Base-by-base conservation (phyloP, 2,888 invertebrate species). In the Nemurella pictetii region DNA sequence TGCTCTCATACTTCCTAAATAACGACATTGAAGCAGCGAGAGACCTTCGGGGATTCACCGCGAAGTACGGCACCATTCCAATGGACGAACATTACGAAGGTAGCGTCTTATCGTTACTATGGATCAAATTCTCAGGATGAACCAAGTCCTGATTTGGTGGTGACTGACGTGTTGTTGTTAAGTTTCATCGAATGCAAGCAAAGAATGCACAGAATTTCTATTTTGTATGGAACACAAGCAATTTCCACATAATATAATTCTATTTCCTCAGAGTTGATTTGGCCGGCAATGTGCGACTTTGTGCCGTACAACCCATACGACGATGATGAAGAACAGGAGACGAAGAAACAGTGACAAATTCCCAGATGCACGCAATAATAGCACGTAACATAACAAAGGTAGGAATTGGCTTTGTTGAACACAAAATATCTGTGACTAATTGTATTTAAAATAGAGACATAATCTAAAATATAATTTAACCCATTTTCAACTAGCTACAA, bases 301-400 rank as follows among this genome's bases (percentile, higher is more conserved):
- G 28, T 78, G 4, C 78, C 78, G 5, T 78, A 78, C 78, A 78
- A 78, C 30, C 78, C 78, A 4, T 78, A 30, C 29, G 78, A 78
- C 28, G 29, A 12, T 3, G 78, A 78, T 2, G 78, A 78, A 4
- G 78, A 78, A 30, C 2, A 78, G 5, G 55, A 55, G 20, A 55
- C 55, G 20, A 55, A 55, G 55, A 55, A 55, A 55, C 55, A 55
- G 55, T 55, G 55, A 55, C 9, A 55, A 55, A 55, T n/a, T n/a
- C n/a, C n/a, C n/a, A n/a, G n/a, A n/a, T n/a, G n/a, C n/a, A n/a
- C n/a, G n/a, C n/a, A n/a, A n/a, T n/a, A n/a, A n/a, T n/a, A n/a
- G n/a, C n/a, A n/a, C n/a, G n/a, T n/a, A n/a, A n/a, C n/a, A n/a
- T n/a, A n/a, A n/a, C n/a, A n/a, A n/a, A n/a, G n/a, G n/a, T n/a